These are phyloP conservation scores for Drosophila pullipes DNA, from an alignment of 2,888 invertebrate genomes.

Conservation along the genomic window DNA sequence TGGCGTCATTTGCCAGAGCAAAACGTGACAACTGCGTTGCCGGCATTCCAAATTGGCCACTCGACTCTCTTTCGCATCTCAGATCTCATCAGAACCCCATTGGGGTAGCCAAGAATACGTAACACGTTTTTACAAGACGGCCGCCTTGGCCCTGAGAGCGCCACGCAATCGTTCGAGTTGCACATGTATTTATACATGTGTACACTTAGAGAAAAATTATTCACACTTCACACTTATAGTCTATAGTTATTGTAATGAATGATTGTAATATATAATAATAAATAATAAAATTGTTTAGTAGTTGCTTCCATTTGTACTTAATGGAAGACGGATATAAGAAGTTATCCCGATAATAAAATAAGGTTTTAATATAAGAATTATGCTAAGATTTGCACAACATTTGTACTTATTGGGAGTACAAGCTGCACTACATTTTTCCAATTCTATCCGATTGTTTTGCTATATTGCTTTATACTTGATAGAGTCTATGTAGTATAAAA, in stretches of 20 bases:
- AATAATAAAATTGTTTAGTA: too few relatives aligned
- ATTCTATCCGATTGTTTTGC: not conserved
- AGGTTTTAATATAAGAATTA: not conserved
- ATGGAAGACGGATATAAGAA: too few relatives aligned
- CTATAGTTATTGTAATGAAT: too few relatives aligned
- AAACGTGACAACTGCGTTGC: conserved; percentile 72
- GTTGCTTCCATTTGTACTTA: too few relatives aligned
- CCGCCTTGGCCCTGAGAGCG: conserved; percentile 45
- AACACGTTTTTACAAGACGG: conserved; percentile 17
- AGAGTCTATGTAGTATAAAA: not conserved
- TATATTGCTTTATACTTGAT: not conserved
- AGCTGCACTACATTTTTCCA: not conserved
- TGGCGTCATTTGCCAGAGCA: conserved; percentile 72
- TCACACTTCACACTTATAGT: not conserved
- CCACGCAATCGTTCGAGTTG: conserved; percentile 31
- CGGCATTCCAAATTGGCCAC: conserved; percentile 54
- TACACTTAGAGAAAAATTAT: not conserved
- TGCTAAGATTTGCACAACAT: not conserved
- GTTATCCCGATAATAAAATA: not conserved
- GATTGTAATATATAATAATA: too few relatives aligned
- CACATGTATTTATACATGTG: not conserved
- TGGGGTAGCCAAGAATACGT: conserved; percentile 9
- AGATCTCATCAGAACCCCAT: not conserved
- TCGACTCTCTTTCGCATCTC: conserved; percentile 25
- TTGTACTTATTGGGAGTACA: too few relatives aligned